Percentiles rank a stretch among this genome's conserved stretches.
These are phyloP conservation scores for Latrodectus geometricus DNA, from an alignment of 1,140 invertebrate genomes.

Conservation along the genomic window DNA sequence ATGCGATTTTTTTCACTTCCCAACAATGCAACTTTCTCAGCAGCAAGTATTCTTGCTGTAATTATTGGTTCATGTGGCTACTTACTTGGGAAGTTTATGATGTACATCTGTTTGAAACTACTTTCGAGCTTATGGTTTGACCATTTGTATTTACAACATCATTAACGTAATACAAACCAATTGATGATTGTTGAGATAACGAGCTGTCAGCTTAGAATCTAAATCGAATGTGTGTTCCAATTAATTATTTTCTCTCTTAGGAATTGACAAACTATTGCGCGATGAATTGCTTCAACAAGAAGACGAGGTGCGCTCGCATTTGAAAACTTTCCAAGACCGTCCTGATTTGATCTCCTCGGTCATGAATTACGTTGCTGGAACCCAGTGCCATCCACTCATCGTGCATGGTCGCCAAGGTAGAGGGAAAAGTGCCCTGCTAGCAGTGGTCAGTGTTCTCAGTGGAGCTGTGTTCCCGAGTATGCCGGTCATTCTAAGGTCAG, in stretches of 20 bases:
- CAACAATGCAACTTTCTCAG: no score
- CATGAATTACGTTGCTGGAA: constrained; percentile 73
- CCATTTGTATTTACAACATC: no score
- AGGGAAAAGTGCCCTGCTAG: constrained; percentile 50
- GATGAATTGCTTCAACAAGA: constrained; percentile 73
- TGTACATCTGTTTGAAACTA: no score
- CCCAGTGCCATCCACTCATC: constrained; percentile 11
- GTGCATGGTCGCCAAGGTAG: constrained; percentile 26
- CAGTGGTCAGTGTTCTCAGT: constrained; percentile 13
- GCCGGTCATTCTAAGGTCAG: constrained; percentile 68
- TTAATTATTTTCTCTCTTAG: constrained; percentile 33
- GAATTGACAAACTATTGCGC: constrained; percentile 73
- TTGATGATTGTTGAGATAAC: no score
- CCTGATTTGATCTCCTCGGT: constrained; percentile 67
- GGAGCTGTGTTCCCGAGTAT: neutral
- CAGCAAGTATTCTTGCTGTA: no score
- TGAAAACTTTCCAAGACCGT: constrained; percentile 67
- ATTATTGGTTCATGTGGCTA: no score
- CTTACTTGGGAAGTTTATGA: no score
- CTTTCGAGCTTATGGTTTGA: no score
- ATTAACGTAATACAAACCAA: no score
- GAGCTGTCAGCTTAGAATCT: no score
- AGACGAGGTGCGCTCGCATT: constrained; percentile 66
- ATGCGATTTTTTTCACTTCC: no score
- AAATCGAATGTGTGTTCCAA: no score